A percentile compares a stretch with the other conserved stretches of the same genome.
Evolutionary conservation across 2,113 vertebrate species (phyloP).

Genomic region (Hippocampus comes): DNA sequence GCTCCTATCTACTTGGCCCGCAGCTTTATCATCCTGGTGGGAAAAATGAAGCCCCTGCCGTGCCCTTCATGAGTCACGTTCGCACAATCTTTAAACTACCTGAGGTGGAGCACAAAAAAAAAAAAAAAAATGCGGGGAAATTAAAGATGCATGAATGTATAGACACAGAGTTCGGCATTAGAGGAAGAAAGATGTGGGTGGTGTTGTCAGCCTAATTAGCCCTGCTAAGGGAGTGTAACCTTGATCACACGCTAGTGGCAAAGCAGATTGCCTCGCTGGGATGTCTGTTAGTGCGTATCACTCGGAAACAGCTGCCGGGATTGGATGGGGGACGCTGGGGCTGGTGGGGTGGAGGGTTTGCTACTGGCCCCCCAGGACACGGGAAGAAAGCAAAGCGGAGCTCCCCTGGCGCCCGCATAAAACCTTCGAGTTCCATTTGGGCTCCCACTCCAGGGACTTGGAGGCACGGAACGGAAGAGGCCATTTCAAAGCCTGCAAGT

Average conservation of each 20-base stretch:
- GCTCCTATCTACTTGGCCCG: conserved; percentile 45
- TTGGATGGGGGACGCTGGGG: neutral
- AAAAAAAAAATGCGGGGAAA: neutral
- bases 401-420: conserved; percentile 48
- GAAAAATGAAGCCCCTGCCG: conserved; percentile 34
- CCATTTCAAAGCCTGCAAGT: conserved; percentile 48
- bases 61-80: conserved; percentile 37
- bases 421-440: conserved; percentile 50
- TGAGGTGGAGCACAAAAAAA: conserved; percentile 2
- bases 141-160: conserved; percentile 7
- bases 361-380: neutral
- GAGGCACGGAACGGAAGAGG: conserved; percentile 28
- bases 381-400: conserved; percentile 37
- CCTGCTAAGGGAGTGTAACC: conserved; percentile 36
- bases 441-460: conserved; percentile 49
- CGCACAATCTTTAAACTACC: conserved; percentile 25
- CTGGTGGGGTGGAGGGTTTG: neutral
- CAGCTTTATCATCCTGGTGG: conserved; percentile 36
- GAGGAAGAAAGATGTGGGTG: conserved; percentile 17
- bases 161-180: conserved; percentile 10
- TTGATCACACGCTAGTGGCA: conserved; percentile 32
- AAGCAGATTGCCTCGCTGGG: conserved; percentile 21
- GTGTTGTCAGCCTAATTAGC: conserved; percentile 45
- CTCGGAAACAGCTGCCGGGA: neutral
- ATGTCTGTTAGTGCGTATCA: neutral